These are phyloP conservation scores for Vanessa tameamea DNA, from an alignment of 1,140 invertebrate genomes.

Conservation along the genomic window DNA sequence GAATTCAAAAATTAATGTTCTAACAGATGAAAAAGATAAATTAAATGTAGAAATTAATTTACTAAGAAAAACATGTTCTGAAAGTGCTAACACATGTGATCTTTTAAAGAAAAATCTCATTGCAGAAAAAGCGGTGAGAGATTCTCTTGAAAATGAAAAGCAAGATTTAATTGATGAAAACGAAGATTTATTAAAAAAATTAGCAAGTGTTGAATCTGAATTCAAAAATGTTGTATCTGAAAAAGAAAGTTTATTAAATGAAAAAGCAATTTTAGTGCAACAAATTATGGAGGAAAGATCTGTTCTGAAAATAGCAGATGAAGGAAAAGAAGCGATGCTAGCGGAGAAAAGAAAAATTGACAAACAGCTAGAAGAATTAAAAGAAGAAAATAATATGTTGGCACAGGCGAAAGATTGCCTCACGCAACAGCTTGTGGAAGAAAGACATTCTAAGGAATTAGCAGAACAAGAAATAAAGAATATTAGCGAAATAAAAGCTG, in stretches of 20 bases:
- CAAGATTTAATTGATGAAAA: constrained; percentile 34
- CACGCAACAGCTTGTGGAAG: constrained; percentile 46
- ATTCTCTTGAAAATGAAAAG: constrained; percentile 43
- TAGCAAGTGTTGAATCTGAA: constrained; percentile 13
- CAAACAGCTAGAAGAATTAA: constrained; percentile 31
- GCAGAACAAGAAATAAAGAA: constrained; percentile 39
- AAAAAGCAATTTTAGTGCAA: constrained; percentile 43
- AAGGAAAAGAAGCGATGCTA: constrained; percentile 39
- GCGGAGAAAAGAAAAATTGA: constrained; percentile 34
- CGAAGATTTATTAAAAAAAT: constrained; percentile 32
- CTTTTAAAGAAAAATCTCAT: constrained; percentile 30
- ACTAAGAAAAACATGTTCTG: constrained; percentile 25
- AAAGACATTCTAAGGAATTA: constrained; percentile 40
- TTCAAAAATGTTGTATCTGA: constrained; percentile 33
- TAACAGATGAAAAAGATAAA: constrained; percentile 31
- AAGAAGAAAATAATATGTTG: constrained; percentile 30
- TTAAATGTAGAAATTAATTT: constrained; percentile 32
- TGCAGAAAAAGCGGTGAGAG: constrained; percentile 39
- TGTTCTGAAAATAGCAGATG: constrained; percentile 36
- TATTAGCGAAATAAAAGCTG: constrained; percentile 27
- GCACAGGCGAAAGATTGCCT: constrained; percentile 48
- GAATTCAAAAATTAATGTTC: constrained; percentile 23
- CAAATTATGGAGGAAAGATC: constrained; percentile 46
- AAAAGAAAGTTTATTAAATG: constrained; percentile 47
- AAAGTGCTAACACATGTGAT: constrained; percentile 35